Base-by-base conservation (phyloP, 2,797 vertebrate genomes). In the Centropyge bicolor region DNA sequence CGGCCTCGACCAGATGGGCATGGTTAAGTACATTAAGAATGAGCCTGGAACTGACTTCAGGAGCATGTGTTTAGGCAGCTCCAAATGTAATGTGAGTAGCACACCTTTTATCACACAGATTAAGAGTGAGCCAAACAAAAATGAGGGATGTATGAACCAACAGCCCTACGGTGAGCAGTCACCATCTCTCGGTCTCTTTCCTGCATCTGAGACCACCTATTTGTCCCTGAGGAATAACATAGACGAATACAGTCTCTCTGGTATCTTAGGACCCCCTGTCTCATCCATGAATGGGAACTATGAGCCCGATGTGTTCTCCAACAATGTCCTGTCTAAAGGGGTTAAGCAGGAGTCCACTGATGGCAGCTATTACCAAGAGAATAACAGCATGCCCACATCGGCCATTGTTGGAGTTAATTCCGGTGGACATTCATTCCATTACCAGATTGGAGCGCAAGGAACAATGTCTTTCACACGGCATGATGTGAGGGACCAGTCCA, bases 371-470 rank as follows among this genome's bases (percentile, higher is more conserved):
- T 99, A 97, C 94, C 97, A 97, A 88, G 98, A 98, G 86, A 97
- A 95, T 94, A 96, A 94, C 92, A 95, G 93, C 89, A 94, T 97
- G 93, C 96, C 98, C 74, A 94, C 97, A 8, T 98, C 98, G 69
- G 97, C 98, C 93, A 99, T 99, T 83, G 97, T 99, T 87, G 98
- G 98, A 78, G 98, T 99, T 94, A 99, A 99, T 97, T 99, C 98
- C 84, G 95, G 97, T 82, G 98, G 97, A 96, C 98, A 99, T 92
- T 99, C 98, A 73, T 99, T 99, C 96, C 98, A 99, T 96, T 99
- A 99, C 96, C 96, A 98, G 96, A 99, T 99, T 92, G 98, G 98
- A 95, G 97, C 98, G 78, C 97, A 99, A 95, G 98, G 98, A 95
- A 98, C 97, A 61, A 99, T 99, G 95, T 97, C 98, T 91, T 95